These are phyloP conservation scores for Alligator sinensis DNA, from an alignment of 2,113 vertebrate genomes.

Conservation along the genomic window DNA sequence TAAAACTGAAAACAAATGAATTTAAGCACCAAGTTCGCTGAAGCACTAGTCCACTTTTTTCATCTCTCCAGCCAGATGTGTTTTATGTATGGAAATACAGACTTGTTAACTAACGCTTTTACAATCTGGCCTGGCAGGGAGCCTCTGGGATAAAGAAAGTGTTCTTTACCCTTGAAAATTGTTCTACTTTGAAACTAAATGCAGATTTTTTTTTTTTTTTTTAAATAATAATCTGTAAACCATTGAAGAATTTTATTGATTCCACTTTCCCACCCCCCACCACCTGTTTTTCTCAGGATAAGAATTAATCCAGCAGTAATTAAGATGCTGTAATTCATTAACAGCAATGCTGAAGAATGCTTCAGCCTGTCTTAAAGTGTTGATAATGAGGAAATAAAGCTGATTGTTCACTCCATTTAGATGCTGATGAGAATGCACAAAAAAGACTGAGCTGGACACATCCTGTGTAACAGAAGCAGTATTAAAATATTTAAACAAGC, in stretches of 20 bases:
- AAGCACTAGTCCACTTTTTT: background rate
- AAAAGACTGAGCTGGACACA: background rate
- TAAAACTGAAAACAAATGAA: conserved; percentile 73
- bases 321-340: conserved; percentile 54
- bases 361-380: conserved; percentile 49
- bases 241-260: background rate
- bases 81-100: conserved; percentile 52
- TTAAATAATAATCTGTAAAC: background rate
- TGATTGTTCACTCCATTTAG: conserved; percentile 44
- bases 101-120: conserved; percentile 60
- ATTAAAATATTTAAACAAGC: conserved; percentile 43
- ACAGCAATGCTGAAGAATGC: conserved; percentile 39
- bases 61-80: conserved; percentile 42
- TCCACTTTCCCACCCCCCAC: fast-evolving
- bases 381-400: conserved; percentile 63
- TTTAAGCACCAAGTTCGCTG: conserved; percentile 72
- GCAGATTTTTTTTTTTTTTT: background rate
- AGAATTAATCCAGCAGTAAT: conserved; percentile 50
- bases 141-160: background rate
- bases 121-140: conserved; percentile 35
- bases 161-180: background rate
- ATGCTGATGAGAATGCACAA: background rate
- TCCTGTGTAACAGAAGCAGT: background rate
- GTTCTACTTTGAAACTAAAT: background rate
- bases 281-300: conserved; percentile 20